Base-by-base conservation (phyloP, 2,797 vertebrate genomes). In the Sorex maritimensis region DNA sequence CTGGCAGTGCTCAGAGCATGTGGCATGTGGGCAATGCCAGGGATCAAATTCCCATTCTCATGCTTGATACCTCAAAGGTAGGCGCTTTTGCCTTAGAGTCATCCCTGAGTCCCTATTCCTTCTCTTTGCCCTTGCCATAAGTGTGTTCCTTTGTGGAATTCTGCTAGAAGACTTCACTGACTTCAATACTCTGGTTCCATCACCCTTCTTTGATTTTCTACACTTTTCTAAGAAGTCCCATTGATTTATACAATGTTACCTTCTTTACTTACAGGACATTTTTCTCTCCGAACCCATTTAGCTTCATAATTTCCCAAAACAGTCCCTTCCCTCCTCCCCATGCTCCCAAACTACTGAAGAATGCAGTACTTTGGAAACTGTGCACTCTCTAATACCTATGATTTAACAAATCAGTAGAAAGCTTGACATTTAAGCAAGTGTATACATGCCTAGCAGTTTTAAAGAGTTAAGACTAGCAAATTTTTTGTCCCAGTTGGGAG, bases 91-190 rank as follows among this genome's bases (percentile, higher is more conserved):
- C 13, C 49, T 3, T 7, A 44, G 41, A 52, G 49, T 52, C 49
- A 52, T 52, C 49, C 49, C 49, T 11, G 49, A 52, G 49, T 52
- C 72, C 21, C 83, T 41, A 83, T 49, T 83, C n/a, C 65, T 84
- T 81, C 72, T 78, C 81, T 94, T 61, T 83, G 80, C 74, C 34
- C 23, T 91, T 83, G 63, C n/a, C 77, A 73, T 68, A 92, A 61
- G n/a, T 14, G 9, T 86, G 63, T 85, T 93, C 52, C 77, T 79
- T 78, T 72, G 75, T 88, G 49, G 93, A 89, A 88, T 34, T 69
- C 55, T 81, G 34, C 63, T n/a, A 34, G 58, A 86, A 80, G 24
- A 92, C 6, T 34, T 92, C 68, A 86, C 63, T 58, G 73, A 80
- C 21, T 30, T 86, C 65, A 91, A 13, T 30, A 74, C 34, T 81